A percentile compares a stretch with the other conserved stretches of the same genome.
phyloP scores from a whole-genome alignment of 2,113 vertebrate genomes.

The Ophiodon elongatus region DNA sequence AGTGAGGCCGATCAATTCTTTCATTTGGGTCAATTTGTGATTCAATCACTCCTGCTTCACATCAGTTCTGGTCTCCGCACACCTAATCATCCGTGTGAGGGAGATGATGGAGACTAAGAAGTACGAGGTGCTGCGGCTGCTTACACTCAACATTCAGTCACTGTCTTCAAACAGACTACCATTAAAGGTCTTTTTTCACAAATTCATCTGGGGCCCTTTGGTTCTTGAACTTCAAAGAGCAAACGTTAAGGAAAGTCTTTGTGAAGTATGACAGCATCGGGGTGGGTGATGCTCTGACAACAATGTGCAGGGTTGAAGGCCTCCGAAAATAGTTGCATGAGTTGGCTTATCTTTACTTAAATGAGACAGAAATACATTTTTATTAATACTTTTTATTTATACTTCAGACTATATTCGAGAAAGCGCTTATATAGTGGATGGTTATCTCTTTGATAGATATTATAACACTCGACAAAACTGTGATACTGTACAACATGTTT shows the following conservation, averaged over 20 bases:
- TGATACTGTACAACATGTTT: slow-evolving; percentile 1
- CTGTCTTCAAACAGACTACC: slow-evolving; percentile 55
- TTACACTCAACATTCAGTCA: slow-evolving; percentile 26
- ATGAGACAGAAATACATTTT: slow-evolving; percentile 38
- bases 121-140: slow-evolving; percentile 16
- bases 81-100: slow-evolving; percentile 69
- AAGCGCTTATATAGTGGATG: neutral
- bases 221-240: slow-evolving; percentile 49
- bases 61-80: slow-evolving; percentile 66
- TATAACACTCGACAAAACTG: neutral
- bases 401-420: slow-evolving; percentile 16
- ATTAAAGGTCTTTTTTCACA: slow-evolving; percentile 50
- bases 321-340: slow-evolving; percentile 45
- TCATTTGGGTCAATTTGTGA: slow-evolving; percentile 69
- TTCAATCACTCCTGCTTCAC: slow-evolving; percentile 58
- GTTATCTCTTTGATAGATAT: neutral
- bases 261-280: slow-evolving; percentile 12
- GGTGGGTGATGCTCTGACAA: slow-evolving; percentile 25
- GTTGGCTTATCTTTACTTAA: slow-evolving; percentile 7
- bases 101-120: slow-evolving; percentile 64
- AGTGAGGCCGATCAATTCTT: slow-evolving; percentile 63
- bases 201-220: slow-evolving; percentile 28
- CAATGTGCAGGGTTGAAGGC: neutral
- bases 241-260: slow-evolving; percentile 9
- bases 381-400: slow-evolving; percentile 52